These are phyloP conservation scores for Cotesia congregata DNA, from an alignment of 2,888 invertebrate genomes.

Conservation along the genomic window DNA sequence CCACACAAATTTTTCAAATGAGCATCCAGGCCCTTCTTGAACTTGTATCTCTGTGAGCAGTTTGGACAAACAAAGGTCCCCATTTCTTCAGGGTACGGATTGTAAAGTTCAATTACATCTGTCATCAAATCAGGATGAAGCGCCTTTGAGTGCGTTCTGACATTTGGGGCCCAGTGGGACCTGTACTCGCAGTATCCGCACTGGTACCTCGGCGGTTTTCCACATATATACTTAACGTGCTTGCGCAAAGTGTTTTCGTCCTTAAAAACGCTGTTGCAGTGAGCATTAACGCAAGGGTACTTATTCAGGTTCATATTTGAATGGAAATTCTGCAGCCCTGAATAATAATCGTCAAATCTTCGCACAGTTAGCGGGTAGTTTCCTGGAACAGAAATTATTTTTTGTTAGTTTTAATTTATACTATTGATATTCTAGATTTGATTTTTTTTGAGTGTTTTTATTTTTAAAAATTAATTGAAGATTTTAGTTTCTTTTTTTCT, in stretches of 20 bases:
- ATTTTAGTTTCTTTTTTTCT: too few species aligned
- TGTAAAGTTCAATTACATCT: constrained; percentile 29
- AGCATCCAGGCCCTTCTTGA: constrained; percentile 50
- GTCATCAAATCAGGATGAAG: constrained; percentile 13
- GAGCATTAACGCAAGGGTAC: background rate
- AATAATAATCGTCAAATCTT: background rate
- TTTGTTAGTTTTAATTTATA: too few species aligned
- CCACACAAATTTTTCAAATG: constrained; percentile 60
- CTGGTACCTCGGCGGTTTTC: background rate
- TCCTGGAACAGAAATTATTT: background rate
- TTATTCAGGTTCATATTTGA: background rate
- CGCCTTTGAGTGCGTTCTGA: background rate
- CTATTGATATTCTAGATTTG: too few species aligned
- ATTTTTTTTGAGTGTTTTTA: too few species aligned
- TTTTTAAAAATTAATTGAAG: too few species aligned
- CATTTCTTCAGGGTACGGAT: constrained; percentile 27
- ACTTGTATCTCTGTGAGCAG: constrained; percentile 56
- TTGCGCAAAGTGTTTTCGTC: background rate
- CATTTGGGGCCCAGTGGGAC: background rate
- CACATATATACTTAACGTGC: background rate
- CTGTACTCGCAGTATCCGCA: background rate
- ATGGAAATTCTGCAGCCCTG: too few species aligned
- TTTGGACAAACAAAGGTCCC: constrained; percentile 49
- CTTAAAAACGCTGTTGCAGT: background rate
- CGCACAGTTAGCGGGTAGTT: background rate